Evolutionary conservation across 2,113 vertebrate genomes (phyloP), one percentile per base, ranked within the genome.

Genomic region (Lampris megalopsis): DNA sequence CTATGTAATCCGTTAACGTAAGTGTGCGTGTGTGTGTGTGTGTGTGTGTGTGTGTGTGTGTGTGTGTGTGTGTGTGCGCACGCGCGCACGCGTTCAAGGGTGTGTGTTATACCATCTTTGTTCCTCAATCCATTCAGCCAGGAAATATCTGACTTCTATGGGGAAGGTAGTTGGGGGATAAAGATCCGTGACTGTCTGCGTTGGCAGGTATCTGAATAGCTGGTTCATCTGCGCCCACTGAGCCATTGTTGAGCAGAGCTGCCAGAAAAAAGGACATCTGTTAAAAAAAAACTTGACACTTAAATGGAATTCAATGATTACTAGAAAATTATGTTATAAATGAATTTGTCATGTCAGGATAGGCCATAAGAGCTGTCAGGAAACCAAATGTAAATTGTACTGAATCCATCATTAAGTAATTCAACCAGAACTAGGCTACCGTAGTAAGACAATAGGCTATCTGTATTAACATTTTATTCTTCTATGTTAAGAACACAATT

Each of bases 101-200:
- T 79, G 41, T 5, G 62, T 70, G 3, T 63, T 68, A 3, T 93
- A 95, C 94, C 94, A 95, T 88, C 69, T 81, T 75, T 95, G 93
- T 1, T 62, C 80, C 83, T 95, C 94, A 40, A 95, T 92, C 94
- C 94, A 95, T 0, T 76, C 90, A 37, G 91, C 85, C 71, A 93
- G 69, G 74, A 92, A 94, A 74, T 93, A 86, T 64, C 94, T 82
- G 76, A 93, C 80, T 45, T 95, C 94, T 42, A 95, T 93, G 50
- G 94, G 93, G 67, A 95, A 94, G 49, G 75, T 63, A 2, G 43
- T 0, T 1, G 87, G 61, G 6, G 93, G 93, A 57, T 95, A 95
- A 47, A 95, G 91, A 13, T 69, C 80, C 63, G 56, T 86, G 78
- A 94, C 8, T 1, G 73, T 86, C 2, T 93, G 79, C 35, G 79